Evolutionary conservation across 2,797 vertebrate genomes (phyloP).

Genomic region (Pyrocephalus nanus): DNA sequence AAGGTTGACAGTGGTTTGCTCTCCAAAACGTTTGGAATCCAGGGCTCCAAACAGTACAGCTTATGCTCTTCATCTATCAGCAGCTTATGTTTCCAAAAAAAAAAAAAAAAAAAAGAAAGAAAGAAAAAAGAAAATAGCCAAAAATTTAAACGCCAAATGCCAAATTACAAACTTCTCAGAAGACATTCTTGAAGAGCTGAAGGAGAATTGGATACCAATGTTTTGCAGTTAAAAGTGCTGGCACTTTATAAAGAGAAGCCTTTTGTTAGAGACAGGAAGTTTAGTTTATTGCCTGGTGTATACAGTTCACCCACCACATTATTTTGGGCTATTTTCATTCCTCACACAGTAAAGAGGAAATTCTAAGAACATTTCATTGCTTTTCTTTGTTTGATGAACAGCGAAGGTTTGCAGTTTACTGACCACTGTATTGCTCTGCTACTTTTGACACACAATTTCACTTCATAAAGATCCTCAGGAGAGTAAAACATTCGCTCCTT

Average conservation of each 20-base stretch:
- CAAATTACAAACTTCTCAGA: constrained; percentile 30
- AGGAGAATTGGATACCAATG: constrained; percentile 43
- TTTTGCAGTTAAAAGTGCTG: constrained; percentile 56
- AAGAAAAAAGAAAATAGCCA: not conserved
- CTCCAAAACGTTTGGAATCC: not conserved
- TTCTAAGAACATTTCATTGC: constrained; percentile 57
- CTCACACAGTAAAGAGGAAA: constrained; percentile 42
- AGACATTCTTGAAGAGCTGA: constrained; percentile 32
- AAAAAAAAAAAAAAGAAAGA: not conserved
- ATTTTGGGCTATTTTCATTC: constrained; percentile 70
- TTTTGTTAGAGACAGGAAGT: constrained; percentile 64
- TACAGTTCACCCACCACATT: constrained; percentile 56
- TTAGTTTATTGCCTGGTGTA: constrained; percentile 61
- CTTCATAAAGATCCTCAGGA: not conserved
- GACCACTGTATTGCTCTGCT: constrained; percentile 15
- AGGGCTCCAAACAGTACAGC: not conserved
- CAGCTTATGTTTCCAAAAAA: constrained; percentile 21
- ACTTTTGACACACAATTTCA: constrained; percentile 19
- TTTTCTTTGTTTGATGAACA: constrained; percentile 59
- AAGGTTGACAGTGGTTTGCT: not conserved
- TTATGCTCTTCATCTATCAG: constrained; percentile 31
- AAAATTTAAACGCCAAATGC: constrained; percentile 19
- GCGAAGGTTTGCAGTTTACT: constrained; percentile 45
- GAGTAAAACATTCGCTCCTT: constrained; percentile 7
- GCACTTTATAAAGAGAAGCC: constrained; percentile 64